Percentiles rank a stretch among this genome's conserved stretches.
Conservation (phyloP, 1,140 invertebrate species). For the Magallana ariakensis region DNA sequence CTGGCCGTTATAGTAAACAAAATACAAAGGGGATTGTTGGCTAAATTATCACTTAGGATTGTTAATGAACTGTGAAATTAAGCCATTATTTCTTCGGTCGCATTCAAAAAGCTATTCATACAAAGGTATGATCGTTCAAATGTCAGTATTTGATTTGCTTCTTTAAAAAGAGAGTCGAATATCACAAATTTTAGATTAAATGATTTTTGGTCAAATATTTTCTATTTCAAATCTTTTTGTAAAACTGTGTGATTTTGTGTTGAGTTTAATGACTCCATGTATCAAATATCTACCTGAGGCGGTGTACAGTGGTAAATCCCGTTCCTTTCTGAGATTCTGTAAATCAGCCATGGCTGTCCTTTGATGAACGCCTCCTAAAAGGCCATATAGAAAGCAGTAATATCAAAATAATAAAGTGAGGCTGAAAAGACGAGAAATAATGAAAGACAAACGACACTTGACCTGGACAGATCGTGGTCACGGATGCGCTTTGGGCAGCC, state of each 20-base stretch:
- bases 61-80: too few relatives aligned
- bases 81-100: too few relatives aligned
- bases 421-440: slow-evolving; percentile 20
- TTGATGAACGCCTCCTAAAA: background rate
- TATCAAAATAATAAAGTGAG: slow-evolving; percentile 26
- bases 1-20: too few relatives aligned
- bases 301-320: too few relatives aligned
- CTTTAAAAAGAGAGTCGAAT: background rate
- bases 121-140: too few relatives aligned
- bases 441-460: slow-evolving; percentile 30
- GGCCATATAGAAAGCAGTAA: slow-evolving; percentile 14
- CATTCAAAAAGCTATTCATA: too few relatives aligned
- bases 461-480: slow-evolving; percentile 20
- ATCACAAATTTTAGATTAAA: background rate
- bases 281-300: slow-evolving; percentile 9
- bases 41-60: too few relatives aligned
- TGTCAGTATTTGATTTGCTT: too few relatives aligned
- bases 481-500: slow-evolving; percentile 12
- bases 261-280: background rate
- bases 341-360: too few relatives aligned
- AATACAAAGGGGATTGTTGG: too few relatives aligned
- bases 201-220: background rate
- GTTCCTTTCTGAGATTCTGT: too few relatives aligned
- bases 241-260: background rate
- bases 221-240: background rate